phyloP scores from a whole-genome alignment of 2,888 invertebrate species.

The Mamestra brassicae region DNA sequence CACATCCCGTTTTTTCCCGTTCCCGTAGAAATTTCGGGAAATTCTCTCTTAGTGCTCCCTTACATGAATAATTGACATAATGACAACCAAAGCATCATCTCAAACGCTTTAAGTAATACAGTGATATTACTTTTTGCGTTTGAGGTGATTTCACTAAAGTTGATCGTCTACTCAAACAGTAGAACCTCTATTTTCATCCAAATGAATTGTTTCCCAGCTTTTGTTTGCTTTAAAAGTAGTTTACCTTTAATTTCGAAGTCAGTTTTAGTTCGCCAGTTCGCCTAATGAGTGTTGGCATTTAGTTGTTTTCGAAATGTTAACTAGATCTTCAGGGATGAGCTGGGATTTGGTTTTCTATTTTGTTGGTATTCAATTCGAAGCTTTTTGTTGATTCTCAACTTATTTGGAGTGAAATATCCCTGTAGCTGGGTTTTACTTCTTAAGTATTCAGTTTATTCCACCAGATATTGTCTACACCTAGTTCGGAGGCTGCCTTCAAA shows the following conservation, averaged over 20 bases:
- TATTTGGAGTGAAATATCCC: slow-evolving; percentile 21
- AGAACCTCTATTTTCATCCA: slow-evolving; percentile 15
- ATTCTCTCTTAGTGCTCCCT: too few relatives aligned
- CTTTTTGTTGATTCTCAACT: slow-evolving; percentile 9
- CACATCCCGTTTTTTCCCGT: too few relatives aligned
- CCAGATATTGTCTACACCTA: too few relatives aligned
- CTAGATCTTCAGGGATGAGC: slow-evolving; percentile 26
- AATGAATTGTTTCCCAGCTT: slow-evolving; percentile 46
- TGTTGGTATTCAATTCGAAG: slow-evolving; percentile 11
- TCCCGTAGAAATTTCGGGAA: too few relatives aligned
- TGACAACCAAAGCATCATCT: not conserved
- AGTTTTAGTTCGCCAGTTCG: slow-evolving; percentile 49
- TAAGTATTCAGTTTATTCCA: not conserved
- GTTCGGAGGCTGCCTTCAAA: too few relatives aligned
- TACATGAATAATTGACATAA: too few relatives aligned
- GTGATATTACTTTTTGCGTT: too few relatives aligned
- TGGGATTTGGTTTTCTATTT: slow-evolving; percentile 18
- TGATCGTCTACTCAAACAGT: not conserved
- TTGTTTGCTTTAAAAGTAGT: slow-evolving; percentile 52
- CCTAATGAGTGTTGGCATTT: slow-evolving; percentile 45
- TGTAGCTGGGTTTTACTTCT: not conserved
- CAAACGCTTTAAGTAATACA: slow-evolving; percentile 9
- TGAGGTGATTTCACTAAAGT: not conserved
- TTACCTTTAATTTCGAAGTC: slow-evolving; percentile 50
- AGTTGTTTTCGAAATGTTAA: slow-evolving; percentile 52